Evolutionary conservation across 2,888 invertebrate species (phyloP).

Genomic region (Apotomis betuletana): DNA sequence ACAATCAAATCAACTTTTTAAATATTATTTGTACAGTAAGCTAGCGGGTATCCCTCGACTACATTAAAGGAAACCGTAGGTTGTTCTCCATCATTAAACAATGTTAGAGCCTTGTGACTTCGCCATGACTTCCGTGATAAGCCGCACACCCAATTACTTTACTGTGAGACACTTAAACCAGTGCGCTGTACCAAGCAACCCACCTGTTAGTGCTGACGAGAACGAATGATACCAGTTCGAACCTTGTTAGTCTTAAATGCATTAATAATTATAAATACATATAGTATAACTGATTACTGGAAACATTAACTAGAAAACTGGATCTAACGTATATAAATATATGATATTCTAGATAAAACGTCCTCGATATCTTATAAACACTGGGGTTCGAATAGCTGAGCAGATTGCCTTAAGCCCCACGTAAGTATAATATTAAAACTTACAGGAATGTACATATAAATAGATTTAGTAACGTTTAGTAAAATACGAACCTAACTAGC

Average conservation of each 20-base stretch:
- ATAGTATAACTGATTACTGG: constrained; percentile 24
- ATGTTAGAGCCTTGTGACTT: not conserved
- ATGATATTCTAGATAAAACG: constrained; percentile 29
- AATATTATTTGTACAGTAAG: not conserved
- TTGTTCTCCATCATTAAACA: not conserved
- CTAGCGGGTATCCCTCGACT: not conserved
- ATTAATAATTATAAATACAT: constrained; percentile 39
- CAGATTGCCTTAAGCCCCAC: constrained; percentile 50
- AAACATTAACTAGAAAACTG: constrained; percentile 38
- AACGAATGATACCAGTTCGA: constrained; percentile 34
- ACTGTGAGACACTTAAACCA: constrained; percentile 45
- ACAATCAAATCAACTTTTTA: not conserved
- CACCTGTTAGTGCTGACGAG: constrained; percentile 52
- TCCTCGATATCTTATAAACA: constrained; percentile 43
- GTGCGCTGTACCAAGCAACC: constrained; percentile 56
- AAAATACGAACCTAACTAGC: constrained; percentile 60
- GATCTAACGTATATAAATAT: constrained; percentile 34
- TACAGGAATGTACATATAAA: constrained; percentile 66
- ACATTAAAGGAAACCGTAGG: constrained; percentile 1
- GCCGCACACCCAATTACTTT: constrained; percentile 41
- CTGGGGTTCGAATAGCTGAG: constrained; percentile 48
- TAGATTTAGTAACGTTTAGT: constrained; percentile 51
- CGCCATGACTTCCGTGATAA: constrained; percentile 10
- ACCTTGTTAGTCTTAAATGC: constrained; percentile 39
- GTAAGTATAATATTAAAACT: constrained; percentile 46